A percentile compares a stretch with the other conserved stretches of the same genome.
These are phyloP conservation scores for Drosophila dives DNA, from an alignment of 2,888 invertebrate genomes.

Conservation along the genomic window DNA sequence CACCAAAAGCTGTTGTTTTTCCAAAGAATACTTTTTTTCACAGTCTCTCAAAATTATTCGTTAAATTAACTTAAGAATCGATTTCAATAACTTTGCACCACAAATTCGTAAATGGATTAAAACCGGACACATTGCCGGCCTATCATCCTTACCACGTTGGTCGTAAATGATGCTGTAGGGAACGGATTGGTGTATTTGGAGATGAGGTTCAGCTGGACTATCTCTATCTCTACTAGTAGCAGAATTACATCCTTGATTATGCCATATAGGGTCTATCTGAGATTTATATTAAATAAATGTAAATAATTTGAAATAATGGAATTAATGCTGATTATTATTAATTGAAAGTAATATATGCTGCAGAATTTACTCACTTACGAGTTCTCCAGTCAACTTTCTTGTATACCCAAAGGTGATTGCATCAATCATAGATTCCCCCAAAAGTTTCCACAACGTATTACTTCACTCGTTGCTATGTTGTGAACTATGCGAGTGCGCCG, in stretches of 20 bases:
- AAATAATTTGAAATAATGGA: neutral
- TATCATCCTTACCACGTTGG: neutral
- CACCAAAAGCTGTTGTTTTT: neutral
- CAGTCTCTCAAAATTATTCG: neutral
- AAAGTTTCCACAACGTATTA: conserved; percentile 37
- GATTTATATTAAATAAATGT: neutral
- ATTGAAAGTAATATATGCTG: neutral
- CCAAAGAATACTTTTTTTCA: neutral
- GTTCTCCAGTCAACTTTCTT: neutral
- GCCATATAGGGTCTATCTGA: neutral
- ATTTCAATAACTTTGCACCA: neutral
- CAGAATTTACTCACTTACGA: neutral
- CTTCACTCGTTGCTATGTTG: conserved; percentile 44
- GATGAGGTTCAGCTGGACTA: neutral
- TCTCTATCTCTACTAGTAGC: too few relatives aligned
- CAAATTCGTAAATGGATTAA: neutral
- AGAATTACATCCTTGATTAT: neutral
- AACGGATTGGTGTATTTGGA: neutral
- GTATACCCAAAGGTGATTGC: conserved; percentile 11
- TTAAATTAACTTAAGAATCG: neutral
- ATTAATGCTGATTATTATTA: neutral
- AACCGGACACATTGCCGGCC: neutral
- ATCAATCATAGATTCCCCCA: conserved; percentile 22
- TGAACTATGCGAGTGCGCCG: conserved; percentile 38
- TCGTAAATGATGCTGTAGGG: neutral